Percentiles rank a stretch among this genome's conserved stretches.
phyloP scores from a whole-genome alignment of 2,797 vertebrate species.

The Characodon lateralis region DNA sequence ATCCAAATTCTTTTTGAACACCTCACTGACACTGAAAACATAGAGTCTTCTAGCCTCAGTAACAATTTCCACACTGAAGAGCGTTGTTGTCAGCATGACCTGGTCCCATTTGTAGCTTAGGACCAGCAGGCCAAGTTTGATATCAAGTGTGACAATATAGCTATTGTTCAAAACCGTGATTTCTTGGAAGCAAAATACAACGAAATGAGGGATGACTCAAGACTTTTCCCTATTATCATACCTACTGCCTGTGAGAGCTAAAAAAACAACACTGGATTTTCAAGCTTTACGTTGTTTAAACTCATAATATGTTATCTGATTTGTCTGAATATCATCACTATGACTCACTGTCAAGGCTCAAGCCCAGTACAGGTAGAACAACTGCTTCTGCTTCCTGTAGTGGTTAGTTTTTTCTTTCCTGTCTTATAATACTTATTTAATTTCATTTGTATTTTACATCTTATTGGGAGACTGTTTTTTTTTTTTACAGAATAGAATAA shows the following conservation, averaged over 20 bases:
- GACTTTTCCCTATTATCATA: neutral
- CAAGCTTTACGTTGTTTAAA: neutral
- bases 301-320: neutral
- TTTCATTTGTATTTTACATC: neutral
- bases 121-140: too few relatives aligned
- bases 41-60: too few relatives aligned
- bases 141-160: neutral
- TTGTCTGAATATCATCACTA: neutral
- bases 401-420: neutral
- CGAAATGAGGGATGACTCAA: neutral
- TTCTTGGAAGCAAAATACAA: neutral
- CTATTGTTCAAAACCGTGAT: neutral
- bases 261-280: neutral
- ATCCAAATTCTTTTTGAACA: neutral
- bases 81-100: neutral
- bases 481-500: neutral
- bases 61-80: too few relatives aligned
- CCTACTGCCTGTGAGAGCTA: too few relatives aligned
- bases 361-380: too few relatives aligned
- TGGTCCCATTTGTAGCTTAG: too few relatives aligned
- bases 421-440: neutral
- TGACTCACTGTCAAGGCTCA: neutral
- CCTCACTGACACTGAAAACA: too few relatives aligned
- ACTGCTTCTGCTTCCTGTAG: neutral
- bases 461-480: neutral